Evolutionary conservation across 2,888 invertebrate species (phyloP), one percentile per base, ranked within the genome.

Genomic region (Luperina testacea): DNA sequence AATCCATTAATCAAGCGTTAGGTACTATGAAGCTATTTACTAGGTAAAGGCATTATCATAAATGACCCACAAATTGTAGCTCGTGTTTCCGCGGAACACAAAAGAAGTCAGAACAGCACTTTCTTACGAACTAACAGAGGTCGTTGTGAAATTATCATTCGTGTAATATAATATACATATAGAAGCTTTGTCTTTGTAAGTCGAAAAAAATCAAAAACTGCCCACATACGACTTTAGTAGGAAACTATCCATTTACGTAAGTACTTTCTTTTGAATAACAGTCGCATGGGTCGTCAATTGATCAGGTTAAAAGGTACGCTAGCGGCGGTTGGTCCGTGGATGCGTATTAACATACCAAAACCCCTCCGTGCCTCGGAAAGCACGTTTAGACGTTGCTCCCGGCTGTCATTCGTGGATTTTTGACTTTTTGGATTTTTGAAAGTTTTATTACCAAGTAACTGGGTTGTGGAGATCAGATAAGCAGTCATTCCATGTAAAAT

Each of bases 81-180:
- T 20, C 59, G 51, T 67, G 59, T 64, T 82, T 75, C 13, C 48
- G 2, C 17, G 45, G 64, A 70, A 69, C 61, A 84, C 61, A 78
- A 78, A 80, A 74, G 48, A 76, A 61, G 61, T 24, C 27, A 63
- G 68, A 77, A 78, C 48, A 78, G 68, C n/a, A 48, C n/a, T 72
- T 74, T 57, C 69, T 76, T 73, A 73, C 32, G 64, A 77, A 79
- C 38, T 65, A 79, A 75, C 61, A 81, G 71, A 78, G 77, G 69
- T 80, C 70, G 74, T 78, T 82, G 72, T 72, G 48, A 53, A 82
- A 78, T 86, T 88, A 86, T 86, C 70, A 75, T 68, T 87, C 45
- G 11, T 45, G 32, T 32, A 32, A 45, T 45, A 45, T 42, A 38
- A 38, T 5, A 38, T 38, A 32, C 32, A 38, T 75, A 64, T 77